These are phyloP conservation scores for Botrylloides violaceus DNA, from an alignment of 23 tunicate genomes.

Conservation along the genomic window DNA sequence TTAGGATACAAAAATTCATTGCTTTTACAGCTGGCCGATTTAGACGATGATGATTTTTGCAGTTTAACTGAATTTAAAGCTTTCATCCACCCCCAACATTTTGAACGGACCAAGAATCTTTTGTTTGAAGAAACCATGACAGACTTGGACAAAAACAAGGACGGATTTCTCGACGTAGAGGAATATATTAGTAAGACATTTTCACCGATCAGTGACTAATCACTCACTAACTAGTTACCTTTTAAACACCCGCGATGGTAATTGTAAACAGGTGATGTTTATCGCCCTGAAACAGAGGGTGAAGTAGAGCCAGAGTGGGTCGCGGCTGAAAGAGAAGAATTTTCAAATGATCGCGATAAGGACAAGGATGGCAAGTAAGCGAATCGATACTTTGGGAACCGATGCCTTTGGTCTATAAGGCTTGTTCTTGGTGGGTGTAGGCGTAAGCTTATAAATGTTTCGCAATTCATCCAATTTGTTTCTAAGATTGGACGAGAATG, in stretches of 20 bases:
- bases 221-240: too few species aligned
- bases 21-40: background rate
- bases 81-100: conserved; percentile 82
- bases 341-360: conserved; percentile 46
- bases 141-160: conserved; percentile 77
- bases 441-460: too few species aligned
- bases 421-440: too few species aligned
- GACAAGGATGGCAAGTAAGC: conserved; percentile 48
- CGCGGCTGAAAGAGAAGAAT: conserved; percentile 73
- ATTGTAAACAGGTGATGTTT: conserved; percentile 22
- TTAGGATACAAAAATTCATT: background rate
- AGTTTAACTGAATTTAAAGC: conserved; percentile 47
- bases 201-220: too few species aligned
- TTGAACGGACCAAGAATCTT: conserved; percentile 55
- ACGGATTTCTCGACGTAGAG: conserved; percentile 60
- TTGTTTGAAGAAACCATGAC: conserved; percentile 79
- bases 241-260: background rate
- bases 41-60: conserved; percentile 24
- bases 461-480: too few species aligned
- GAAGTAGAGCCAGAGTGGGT: conserved; percentile 98
- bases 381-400: too few species aligned
- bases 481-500: conserved; percentile 36
- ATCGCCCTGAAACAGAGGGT: conserved; percentile 28
- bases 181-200: conserved; percentile 81
- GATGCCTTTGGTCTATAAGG: too few species aligned